Base-by-base conservation (phyloP, 2,888 invertebrate species). In the Cryptocheilus praepositus region DNA sequence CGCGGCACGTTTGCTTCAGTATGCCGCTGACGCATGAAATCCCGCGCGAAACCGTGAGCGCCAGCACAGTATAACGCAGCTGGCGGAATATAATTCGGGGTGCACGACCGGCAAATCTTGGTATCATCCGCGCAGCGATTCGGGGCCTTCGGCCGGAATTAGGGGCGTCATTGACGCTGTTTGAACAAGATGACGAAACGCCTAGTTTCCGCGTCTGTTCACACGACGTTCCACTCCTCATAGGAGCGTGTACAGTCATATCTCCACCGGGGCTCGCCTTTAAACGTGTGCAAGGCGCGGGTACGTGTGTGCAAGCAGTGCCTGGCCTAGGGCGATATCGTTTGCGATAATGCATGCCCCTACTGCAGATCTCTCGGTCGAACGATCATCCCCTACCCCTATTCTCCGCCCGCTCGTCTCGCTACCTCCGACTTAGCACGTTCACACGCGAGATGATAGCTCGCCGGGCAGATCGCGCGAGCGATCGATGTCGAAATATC, bases 331-430 rank as follows among this genome's bases (percentile, higher is more conserved):
- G 68, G 71, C 73, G 75, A 81, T 81, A 80, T 77, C 75, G 71
- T 71, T 76, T 67, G 65, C 72, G 77, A 80, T 81, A 80, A 79
- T 73, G 79, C 75, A 80, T 79, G 73, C 70, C 67, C 70, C 76
- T 72, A 69, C 69, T 59, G 70, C 76, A 71, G 71, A 80, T 79
- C 79, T 76, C 61, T 62, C 74, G 74, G 67, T 70, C 71, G 79
- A 78, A 80, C 78, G 73, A 76, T 77, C 74, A 69, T 72, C 67
- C 70, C 67, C 49, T 18, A 18, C 5, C 18, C 18, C 49, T 18
- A 18, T 1, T 8, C 18, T 16, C n/a, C 49, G 7, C 49, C 36
- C 64, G 55, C 52, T 28, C 56, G 74, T 74, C 74, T 74, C 77
- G 76, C 73, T 77, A 79, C 71, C 70, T 73, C 70, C 76, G 68